A percentile compares a stretch with the other conserved stretches of the same genome.
These are phyloP conservation scores for Lycaon pictus DNA, from an alignment of 2,113 vertebrate genomes.

Conservation along the genomic window DNA sequence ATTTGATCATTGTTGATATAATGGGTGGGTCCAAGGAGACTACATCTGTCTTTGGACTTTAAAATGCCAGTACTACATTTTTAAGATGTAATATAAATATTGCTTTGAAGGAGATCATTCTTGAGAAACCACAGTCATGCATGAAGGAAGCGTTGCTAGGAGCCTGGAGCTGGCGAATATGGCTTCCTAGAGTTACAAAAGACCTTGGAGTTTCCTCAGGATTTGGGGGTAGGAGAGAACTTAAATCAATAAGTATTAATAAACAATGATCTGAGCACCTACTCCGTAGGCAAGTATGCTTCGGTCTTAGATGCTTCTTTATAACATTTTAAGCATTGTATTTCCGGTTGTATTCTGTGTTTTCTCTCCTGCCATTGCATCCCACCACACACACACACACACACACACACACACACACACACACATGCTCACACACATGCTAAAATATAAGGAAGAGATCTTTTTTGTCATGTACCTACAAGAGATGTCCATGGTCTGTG, in stretches of 20 bases:
- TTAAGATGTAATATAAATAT: constrained; percentile 55
- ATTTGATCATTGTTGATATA: constrained; percentile 14
- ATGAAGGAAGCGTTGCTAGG: constrained; percentile 14
- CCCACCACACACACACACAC: not conserved
- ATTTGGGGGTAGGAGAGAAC: not conserved
- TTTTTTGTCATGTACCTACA: not conserved
- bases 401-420: not conserved
- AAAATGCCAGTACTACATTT: constrained; percentile 22
- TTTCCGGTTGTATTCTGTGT: not conserved
- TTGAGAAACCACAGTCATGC: constrained; percentile 25
- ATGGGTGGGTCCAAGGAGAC: not conserved
- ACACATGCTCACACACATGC: not conserved
- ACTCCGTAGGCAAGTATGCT: not conserved
- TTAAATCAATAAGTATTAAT: constrained; percentile 26
- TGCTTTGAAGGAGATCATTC: constrained; percentile 51
- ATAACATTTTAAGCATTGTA: not conserved
- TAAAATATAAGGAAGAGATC: not conserved
- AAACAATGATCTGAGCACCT: constrained; percentile 31
- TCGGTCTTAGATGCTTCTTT: not conserved
- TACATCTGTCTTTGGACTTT: constrained; percentile 25
- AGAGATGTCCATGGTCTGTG: not conserved
- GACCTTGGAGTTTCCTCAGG: not conserved
- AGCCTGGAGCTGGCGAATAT: not conserved
- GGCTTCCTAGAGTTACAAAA: constrained; percentile 20
- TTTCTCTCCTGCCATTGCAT: not conserved